Evolutionary conservation across 1,140 invertebrate species (phyloP).

Genomic region (Meloidogyne exigua): DNA sequence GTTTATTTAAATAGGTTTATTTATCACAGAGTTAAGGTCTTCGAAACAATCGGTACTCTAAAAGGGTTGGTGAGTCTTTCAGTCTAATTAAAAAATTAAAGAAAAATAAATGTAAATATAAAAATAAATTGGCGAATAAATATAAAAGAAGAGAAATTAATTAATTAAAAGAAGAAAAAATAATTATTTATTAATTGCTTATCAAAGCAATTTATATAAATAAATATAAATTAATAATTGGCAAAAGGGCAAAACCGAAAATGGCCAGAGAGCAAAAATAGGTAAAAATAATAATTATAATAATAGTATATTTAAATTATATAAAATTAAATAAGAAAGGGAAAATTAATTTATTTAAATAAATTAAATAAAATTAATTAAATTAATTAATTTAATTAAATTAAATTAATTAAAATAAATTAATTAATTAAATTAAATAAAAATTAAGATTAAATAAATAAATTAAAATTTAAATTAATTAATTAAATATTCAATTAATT

Average conservation of each 20-base stretch:
- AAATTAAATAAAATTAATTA: too few relatives aligned
- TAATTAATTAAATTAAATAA: too few relatives aligned
- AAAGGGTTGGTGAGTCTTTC: not conserved
- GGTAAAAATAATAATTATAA: too few relatives aligned
- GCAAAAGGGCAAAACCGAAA: not conserved
- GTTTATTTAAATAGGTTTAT: not conserved
- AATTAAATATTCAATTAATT: too few relatives aligned
- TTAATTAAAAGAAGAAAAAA: not conserved
- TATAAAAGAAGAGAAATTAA: not conserved
- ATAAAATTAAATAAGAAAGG: too few relatives aligned
- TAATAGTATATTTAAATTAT: too few relatives aligned
- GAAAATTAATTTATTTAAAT: too few relatives aligned
- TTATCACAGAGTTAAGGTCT: not conserved
- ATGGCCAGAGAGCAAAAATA: not conserved
- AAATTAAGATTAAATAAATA: too few relatives aligned
- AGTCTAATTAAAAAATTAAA: not conserved
- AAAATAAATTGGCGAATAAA: slow-evolving; percentile 5
- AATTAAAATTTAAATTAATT: too few relatives aligned
- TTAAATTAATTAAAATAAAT: too few relatives aligned
- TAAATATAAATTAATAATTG: not conserved
- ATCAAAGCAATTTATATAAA: not conserved
- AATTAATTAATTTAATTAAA: too few relatives aligned
- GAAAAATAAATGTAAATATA: not conserved
- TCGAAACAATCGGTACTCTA: not conserved
- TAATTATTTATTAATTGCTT: not conserved